These are phyloP conservation scores for Ophion costatus DNA, from an alignment of 2,888 invertebrate species.

Conservation along the genomic window DNA sequence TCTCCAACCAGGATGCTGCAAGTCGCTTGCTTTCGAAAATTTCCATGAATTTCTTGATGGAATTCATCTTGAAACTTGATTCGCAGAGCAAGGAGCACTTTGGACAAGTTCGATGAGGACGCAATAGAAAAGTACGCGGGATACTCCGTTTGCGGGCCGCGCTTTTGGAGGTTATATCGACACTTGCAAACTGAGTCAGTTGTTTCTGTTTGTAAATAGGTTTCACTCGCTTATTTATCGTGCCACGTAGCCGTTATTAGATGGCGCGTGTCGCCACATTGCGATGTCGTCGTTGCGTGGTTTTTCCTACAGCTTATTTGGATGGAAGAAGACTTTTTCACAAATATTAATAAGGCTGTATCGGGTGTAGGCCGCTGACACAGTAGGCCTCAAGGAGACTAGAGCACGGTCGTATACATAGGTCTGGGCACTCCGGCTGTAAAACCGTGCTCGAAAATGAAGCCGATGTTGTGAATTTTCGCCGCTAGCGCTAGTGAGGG, in stretches of 20 bases:
- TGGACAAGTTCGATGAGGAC: not conserved
- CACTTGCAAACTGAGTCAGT: not conserved
- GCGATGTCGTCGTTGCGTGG: too few species aligned
- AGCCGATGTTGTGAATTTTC: too few species aligned
- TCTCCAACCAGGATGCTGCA: slow-evolving; percentile 49
- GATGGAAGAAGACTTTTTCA: too few species aligned
- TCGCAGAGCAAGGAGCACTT: not conserved
- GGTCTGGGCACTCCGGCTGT: too few species aligned
- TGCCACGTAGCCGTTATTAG: not conserved
- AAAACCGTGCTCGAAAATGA: too few species aligned
- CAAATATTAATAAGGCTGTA: too few species aligned
- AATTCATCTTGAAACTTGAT: slow-evolving; percentile 47
- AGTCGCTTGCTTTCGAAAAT: slow-evolving; percentile 64
- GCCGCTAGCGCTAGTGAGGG: too few species aligned
- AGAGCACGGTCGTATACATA: too few species aligned
- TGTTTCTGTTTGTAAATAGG: not conserved
- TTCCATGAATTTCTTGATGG: slow-evolving; percentile 69
- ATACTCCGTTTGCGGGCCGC: not conserved
- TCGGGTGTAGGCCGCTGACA: too few species aligned
- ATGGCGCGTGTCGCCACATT: not conserved
- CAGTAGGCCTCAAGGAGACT: too few species aligned
- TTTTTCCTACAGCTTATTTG: too few species aligned
- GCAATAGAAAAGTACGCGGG: not conserved
- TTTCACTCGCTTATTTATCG: not conserved
- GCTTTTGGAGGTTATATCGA: slow-evolving; percentile 4